A percentile compares a stretch with the other conserved stretches of the same genome.
These are phyloP conservation scores for Athrips mouffetella DNA, from an alignment of 2,888 invertebrate species.

Conservation along the genomic window DNA sequence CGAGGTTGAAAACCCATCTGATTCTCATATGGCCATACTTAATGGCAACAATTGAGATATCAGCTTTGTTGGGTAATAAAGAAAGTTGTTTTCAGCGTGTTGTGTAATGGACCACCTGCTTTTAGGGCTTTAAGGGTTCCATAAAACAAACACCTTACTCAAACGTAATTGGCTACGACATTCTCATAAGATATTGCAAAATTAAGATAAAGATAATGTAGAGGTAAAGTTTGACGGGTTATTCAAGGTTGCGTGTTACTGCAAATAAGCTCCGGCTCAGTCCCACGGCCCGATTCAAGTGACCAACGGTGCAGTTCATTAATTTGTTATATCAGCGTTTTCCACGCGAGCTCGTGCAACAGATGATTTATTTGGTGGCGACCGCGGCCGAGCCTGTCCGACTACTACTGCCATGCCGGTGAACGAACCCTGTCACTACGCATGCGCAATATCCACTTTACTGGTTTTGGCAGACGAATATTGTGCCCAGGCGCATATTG, in stretches of 20 bases:
- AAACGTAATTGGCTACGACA: background rate
- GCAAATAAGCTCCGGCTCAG: background rate
- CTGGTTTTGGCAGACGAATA: conserved; percentile 67
- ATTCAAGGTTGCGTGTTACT: background rate
- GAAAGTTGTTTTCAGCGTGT: conserved; percentile 19
- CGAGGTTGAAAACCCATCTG: background rate
- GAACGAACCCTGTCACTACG: conserved; percentile 69
- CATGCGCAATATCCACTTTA: conserved; percentile 45
- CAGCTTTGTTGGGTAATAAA: conserved; percentile 13
- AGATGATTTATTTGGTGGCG: conserved; percentile 60
- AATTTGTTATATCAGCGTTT: conserved; percentile 47
- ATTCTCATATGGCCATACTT: background rate
- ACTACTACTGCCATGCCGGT: conserved; percentile 65
- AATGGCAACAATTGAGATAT: background rate
- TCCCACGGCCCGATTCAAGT: conserved; percentile 3
- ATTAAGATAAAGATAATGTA: background rate
- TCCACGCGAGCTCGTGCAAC: conserved; percentile 41
- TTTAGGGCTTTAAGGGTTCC: conserved; percentile 1
- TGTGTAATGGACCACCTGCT: conserved; percentile 14
- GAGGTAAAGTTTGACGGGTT: background rate
- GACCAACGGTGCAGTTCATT: conserved; percentile 35
- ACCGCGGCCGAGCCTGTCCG: conserved; percentile 38
- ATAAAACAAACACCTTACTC: conserved; percentile 9
- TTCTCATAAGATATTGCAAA: background rate
- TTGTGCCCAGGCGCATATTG: conserved; percentile 47